Evolutionary conservation across 2,888 invertebrate species (phyloP).

Genomic region (Xestia xanthographa): DNA sequence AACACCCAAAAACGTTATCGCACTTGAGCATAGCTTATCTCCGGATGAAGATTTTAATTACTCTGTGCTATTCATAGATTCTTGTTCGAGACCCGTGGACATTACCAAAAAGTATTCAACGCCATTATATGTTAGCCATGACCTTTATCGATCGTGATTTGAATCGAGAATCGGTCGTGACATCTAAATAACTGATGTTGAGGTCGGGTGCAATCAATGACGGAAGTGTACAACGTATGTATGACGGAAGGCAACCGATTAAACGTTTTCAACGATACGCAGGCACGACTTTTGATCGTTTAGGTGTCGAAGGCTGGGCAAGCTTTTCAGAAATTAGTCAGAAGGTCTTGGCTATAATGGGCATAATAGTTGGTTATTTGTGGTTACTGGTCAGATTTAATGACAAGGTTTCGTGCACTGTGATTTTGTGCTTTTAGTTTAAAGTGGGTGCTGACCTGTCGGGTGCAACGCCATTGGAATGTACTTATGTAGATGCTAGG

Average conservation of each 20-base stretch:
- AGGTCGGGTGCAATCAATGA: constrained; percentile 86
- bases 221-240: constrained; percentile 80
- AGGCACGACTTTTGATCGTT: constrained; percentile 70
- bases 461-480: constrained; percentile 26
- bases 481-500: neutral
- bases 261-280: constrained; percentile 75
- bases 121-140: constrained; percentile 81
- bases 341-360: constrained; percentile 63
- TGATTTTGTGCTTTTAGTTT: constrained; percentile 54
- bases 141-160: constrained; percentile 86
- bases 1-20: constrained; percentile 48
- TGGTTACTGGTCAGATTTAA: constrained; percentile 51
- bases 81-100: constrained; percentile 69
- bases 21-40: constrained; percentile 16
- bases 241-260: constrained; percentile 82
- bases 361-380: constrained; percentile 59
- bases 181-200: constrained; percentile 86
- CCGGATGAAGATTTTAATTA: constrained; percentile 40
- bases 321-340: constrained; percentile 63
- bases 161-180: constrained; percentile 83
- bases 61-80: constrained; percentile 55
- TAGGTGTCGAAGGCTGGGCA: constrained; percentile 71
- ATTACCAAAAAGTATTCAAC: constrained; percentile 72
- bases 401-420: constrained; percentile 51
- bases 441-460: constrained; percentile 42